phyloP scores from a whole-genome alignment of 1,140 invertebrate species.

The Ridgeia piscesae region DNA sequence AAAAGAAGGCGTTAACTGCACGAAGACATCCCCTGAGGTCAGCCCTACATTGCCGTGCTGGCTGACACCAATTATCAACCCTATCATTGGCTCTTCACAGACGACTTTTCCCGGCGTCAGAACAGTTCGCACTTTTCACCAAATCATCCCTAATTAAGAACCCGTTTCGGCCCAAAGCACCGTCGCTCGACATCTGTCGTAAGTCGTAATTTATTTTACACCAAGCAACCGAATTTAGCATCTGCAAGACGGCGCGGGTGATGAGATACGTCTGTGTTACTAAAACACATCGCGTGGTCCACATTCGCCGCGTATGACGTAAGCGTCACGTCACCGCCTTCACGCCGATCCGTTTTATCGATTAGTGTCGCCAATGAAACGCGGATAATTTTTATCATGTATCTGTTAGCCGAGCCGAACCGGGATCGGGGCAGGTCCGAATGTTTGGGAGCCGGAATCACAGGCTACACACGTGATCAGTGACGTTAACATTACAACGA shows the following conservation, averaged over 20 bases:
- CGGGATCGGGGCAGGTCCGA: background rate
- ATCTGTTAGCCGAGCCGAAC: background rate
- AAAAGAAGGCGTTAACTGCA: background rate
- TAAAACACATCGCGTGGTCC: background rate
- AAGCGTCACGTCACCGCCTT: background rate
- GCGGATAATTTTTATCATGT: background rate
- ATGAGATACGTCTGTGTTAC: background rate
- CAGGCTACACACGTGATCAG: background rate
- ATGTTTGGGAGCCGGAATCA: background rate
- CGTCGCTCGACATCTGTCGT: background rate
- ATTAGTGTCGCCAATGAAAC: background rate
- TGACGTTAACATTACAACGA: background rate
- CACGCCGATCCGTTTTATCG: background rate
- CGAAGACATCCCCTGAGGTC: background rate
- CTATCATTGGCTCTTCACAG: background rate
- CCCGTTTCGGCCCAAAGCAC: background rate
- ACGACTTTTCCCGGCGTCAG: background rate
- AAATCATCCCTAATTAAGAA: background rate
- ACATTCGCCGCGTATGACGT: background rate
- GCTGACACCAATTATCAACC: background rate
- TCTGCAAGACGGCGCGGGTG: background rate
- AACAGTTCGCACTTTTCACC: background rate
- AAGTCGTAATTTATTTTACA: constrained; percentile 1
- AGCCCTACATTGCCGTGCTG: background rate
- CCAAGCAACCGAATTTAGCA: constrained; percentile 4